A percentile compares a stretch with the other conserved stretches of the same genome.
These are phyloP conservation scores for Heliothis virescens DNA, from an alignment of 1,140 invertebrate species.

Conservation along the genomic window DNA sequence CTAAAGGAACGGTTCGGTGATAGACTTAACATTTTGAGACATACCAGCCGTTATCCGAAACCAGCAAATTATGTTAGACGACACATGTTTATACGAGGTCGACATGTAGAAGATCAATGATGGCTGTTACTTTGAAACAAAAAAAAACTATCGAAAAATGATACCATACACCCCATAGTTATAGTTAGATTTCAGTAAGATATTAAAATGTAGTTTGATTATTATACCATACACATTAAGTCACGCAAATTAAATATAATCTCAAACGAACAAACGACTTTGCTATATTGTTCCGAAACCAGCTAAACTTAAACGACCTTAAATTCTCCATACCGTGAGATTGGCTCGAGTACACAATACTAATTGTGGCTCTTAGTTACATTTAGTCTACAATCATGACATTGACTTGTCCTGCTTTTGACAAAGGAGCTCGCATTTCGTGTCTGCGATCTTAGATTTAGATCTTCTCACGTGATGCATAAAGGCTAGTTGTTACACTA, in stretches of 20 bases:
- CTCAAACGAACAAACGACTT: background rate
- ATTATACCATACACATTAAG: background rate
- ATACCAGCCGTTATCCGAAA: conserved; percentile 66
- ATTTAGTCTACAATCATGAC: conserved; percentile 34
- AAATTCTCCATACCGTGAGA: background rate
- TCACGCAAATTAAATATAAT: background rate
- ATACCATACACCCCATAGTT: too few species aligned
- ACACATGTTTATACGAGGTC: background rate
- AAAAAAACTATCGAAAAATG: too few species aligned
- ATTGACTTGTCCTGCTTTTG: conserved; percentile 10
- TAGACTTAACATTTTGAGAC: conserved; percentile 60
- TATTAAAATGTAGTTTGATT: too few species aligned
- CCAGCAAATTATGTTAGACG: background rate
- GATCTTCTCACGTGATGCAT: conserved; percentile 16
- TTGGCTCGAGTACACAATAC: conserved; percentile 9
- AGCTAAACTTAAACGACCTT: conserved; percentile 23
- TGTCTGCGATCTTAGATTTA: conserved; percentile 23
- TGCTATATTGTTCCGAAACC: background rate
- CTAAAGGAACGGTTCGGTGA: conserved; percentile 67
- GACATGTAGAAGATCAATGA: background rate
- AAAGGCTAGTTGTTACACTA: conserved; percentile 9
- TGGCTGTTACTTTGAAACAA: background rate
- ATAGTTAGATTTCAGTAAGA: too few species aligned
- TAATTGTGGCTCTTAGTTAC: conserved; percentile 41
- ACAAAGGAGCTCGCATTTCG: conserved; percentile 18